Base-by-base conservation (phyloP, 2,888 invertebrate genomes). In the Apamea crenata region DNA sequence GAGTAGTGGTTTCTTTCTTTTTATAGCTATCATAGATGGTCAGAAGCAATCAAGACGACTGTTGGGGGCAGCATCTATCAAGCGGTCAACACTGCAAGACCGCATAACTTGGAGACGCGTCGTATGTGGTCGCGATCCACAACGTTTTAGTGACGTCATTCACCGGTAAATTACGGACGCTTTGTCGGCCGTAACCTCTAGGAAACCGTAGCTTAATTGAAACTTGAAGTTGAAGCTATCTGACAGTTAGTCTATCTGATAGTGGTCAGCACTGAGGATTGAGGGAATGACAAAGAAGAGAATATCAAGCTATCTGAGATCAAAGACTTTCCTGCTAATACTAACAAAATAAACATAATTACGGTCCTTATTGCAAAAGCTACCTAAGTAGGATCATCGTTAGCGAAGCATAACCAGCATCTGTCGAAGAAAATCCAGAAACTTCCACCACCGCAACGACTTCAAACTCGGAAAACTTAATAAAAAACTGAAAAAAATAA, bases 331-430 rank as follows among this genome's bases (percentile, higher is more conserved):
- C 10, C 6, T 29, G 0, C 16, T 79, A 78, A 59, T 53, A 44
- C 44, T 59, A 36, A 69, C 25, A 66, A 59, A 78, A 63, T 29
- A 56, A 79, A 36, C 36, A 61, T 44, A 67, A 85, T 71, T 47
- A 29, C 63, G 67, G 18, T 61, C 32, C 12, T 71, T 71, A n/a
- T 67, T 53, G 47, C 66, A 85, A 83, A 70, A 21, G n/a, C n/a
- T 47, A 85, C 75, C 36, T 63, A 81, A 81, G 81, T 67, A 74
- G 65, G 25, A 65, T 59, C 50, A 74, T 82, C 82, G 82, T 85
- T 85, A 82, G 85, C 59, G 5, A 85, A 36, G 63, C 82, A 82
- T 85, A 85, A 82, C 83, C 82, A 82, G 47, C 83, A 83, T 69
- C 83, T 86, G 86, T 82, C 36, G 82, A 77, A 73, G 53, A 69